Base-by-base conservation (phyloP, 1,140 invertebrate genomes). In the Riptortus pedestris region DNA sequence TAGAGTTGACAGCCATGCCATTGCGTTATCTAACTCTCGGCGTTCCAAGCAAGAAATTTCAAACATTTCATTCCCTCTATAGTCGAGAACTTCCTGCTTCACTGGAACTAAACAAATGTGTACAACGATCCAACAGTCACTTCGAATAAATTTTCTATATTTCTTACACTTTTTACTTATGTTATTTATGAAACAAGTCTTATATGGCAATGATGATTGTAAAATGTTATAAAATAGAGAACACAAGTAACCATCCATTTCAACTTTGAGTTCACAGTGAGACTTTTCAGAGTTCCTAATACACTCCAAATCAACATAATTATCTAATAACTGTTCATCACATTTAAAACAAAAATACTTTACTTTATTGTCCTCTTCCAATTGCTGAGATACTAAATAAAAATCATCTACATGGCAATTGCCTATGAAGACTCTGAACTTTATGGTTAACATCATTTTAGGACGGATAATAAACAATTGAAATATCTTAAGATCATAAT, bases 1-100 rank as follows among this genome's bases (percentile, higher is more conserved):
- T 14, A 98, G 78, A 1, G 94, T 97, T n/a, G 93, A 96, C 2
- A 97, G 77, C 91, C 93, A 96, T 2, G 91, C 91, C 80, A 96
- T 86, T 9, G 87, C 80, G 78, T 90, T 82, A 72, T 93, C 89
- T 67, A 93, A 76, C 76, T 92, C 85, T 67, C 85, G 79, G 67
- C 80, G 78, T 75, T 89, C 85, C 75, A 77, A 28, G 48, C 55
- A 63, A 22, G 59, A 33, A 29, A 48, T 33, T 58, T 68, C 67
- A 31, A 69, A 45, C 31, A 68, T 57, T 48, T 66, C 26, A 51
- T 55, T 60, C 4, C 64, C 52, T 47, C 51, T 65, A 55, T 58
- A 55, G 45, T 67, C 64, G 12, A 65, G 16, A 4, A 66, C 60
- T 55, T 55, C 45, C 22, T 18, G 18, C 28, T 33, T 12, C 28